phyloP scores from a whole-genome alignment of 2,888 invertebrate species.

The Anarsia innoxiella region DNA sequence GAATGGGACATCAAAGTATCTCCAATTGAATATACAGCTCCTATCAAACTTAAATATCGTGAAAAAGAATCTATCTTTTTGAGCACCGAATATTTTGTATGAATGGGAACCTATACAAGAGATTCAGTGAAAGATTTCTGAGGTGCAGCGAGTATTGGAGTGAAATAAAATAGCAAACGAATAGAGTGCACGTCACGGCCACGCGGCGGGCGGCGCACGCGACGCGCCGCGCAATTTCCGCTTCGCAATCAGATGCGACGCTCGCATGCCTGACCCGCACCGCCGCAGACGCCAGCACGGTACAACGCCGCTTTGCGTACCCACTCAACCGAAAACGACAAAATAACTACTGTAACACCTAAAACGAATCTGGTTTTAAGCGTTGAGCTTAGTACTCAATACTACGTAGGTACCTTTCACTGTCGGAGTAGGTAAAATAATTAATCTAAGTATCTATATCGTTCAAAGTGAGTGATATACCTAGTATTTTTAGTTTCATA shows the following conservation, averaged over 20 bases:
- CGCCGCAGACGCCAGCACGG: not conserved
- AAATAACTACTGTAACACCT: conserved; percentile 26
- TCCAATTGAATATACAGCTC: too few species aligned
- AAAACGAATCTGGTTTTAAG: too few species aligned
- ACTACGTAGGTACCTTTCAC: too few species aligned
- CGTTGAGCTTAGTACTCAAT: too few species aligned
- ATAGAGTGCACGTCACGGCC: conserved; percentile 58
- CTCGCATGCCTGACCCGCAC: conserved; percentile 7
- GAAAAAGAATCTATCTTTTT: too few species aligned
- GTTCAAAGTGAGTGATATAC: too few species aligned
- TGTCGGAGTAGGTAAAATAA: too few species aligned
- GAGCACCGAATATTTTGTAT: too few species aligned
- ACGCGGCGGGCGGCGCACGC: conserved; percentile 59
- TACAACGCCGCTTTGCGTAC: not conserved
- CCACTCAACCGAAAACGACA: conserved; percentile 35
- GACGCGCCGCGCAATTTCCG: conserved; percentile 68
- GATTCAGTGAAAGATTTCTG: conserved; percentile 38
- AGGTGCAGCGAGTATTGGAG: conserved; percentile 38
- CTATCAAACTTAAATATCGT: too few species aligned
- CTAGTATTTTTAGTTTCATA: too few species aligned
- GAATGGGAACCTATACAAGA: conserved; percentile 22
- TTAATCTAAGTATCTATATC: too few species aligned
- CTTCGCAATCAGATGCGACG: conserved; percentile 59
- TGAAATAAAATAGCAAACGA: conserved; percentile 53
- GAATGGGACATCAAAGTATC: too few species aligned